These are phyloP conservation scores for Osmerus eperlanus DNA, from an alignment of 2,113 vertebrate species.

Conservation along the genomic window DNA sequence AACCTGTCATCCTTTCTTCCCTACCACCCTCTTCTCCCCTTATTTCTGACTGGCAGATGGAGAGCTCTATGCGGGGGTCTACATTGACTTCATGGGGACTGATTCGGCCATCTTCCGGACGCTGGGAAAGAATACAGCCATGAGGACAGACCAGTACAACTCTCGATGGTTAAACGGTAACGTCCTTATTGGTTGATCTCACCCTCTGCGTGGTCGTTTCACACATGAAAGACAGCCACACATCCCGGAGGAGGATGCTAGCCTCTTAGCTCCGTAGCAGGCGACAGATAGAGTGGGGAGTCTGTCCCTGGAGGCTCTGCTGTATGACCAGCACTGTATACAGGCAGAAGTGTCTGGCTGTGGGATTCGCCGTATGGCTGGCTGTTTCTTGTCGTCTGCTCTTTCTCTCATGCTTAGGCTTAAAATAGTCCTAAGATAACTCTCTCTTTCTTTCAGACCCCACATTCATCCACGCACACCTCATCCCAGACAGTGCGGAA, in stretches of 20 bases:
- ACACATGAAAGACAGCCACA: conserved; percentile 3
- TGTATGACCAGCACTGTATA: not conserved
- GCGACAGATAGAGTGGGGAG: not conserved
- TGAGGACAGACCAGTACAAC: conserved; percentile 99
- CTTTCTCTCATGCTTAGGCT: not conserved
- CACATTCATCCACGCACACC: conserved; percentile 89
- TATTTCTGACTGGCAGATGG: conserved; percentile 80
- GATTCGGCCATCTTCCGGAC: conserved; percentile 98
- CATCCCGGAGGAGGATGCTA: not conserved
- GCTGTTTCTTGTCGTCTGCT: not conserved
- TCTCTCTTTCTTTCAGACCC: conserved; percentile 76
- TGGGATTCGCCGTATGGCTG: not conserved
- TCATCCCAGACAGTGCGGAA: conserved; percentile 95
- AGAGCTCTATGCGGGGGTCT: conserved; percentile 94
- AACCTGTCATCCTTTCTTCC: not conserved
- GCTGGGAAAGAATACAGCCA: conserved; percentile 94
- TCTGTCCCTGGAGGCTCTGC: not conserved
- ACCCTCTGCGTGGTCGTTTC: conserved; percentile 11
- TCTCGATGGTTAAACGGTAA: conserved; percentile 97
- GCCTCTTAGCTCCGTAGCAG: not conserved
- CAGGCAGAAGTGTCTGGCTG: not conserved
- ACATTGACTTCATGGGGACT: conserved; percentile 99
- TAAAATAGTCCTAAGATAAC: conserved; percentile 8
- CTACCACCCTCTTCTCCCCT: not conserved
- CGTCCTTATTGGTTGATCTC: conserved; percentile 4